Base-by-base conservation (phyloP, 1,140 invertebrate genomes). In the Drosophila rufa region DNA sequence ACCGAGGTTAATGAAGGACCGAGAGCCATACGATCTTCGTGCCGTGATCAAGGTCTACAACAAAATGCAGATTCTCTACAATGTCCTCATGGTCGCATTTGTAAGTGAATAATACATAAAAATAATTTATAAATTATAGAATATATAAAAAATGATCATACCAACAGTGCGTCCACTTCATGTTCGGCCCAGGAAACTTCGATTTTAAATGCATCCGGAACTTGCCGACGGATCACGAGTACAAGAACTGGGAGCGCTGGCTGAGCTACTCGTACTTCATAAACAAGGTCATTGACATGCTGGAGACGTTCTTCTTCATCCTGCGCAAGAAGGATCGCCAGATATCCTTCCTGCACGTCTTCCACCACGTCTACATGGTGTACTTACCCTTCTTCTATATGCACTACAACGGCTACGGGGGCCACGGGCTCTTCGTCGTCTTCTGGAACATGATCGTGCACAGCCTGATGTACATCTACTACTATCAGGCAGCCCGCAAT, bases 1-100 rank as follows among this genome's bases (percentile, higher is more conserved):
- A 1, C 97, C 96, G 2, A 94, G 92, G 51, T 95, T 96, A 51
- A 98, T 98, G 98, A 94, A 95, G 73, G 95, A 97, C 76, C 94
- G 96, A 64, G 95, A 97, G 87, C 96, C 97, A 0, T 97, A 96
- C 75, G 94, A 96, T 27, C 93, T 98, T 22, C 96, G 96, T 67
- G 61, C 94, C 30, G 86, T 95, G 0, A 94, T 98, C 17, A 95
- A 97, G 17, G 59, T 96, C 9, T 99, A 98, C 93, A 98, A 98
- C 80, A 93, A 96, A 11, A 92, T 95, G 1, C 96, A 97, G 93
- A 95, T 92, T 1, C 1, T 64, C 2, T 83, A 70, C 46, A 91
- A 91, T 33, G 7, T 19, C 11, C 2, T 56, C 1, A 33, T 84
- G 8, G 30, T 77, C 0, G 4, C 45, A 4, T 33, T 15, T 14